These are phyloP conservation scores for Coluber constrictor DNA, from an alignment of 2,797 vertebrate genomes.

Conservation along the genomic window DNA sequence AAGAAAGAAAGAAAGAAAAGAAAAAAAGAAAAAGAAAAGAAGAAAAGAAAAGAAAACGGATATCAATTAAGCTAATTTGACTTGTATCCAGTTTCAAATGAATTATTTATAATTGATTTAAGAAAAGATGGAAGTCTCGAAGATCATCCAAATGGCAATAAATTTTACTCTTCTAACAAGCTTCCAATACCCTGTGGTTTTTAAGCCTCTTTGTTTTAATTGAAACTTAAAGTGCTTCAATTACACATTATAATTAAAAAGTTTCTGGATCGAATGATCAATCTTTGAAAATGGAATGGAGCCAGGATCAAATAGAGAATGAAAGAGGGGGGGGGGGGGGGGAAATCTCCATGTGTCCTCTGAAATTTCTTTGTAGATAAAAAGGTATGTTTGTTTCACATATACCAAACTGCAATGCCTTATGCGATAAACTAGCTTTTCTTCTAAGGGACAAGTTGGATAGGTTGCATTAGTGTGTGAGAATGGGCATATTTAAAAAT, in stretches of 20 bases:
- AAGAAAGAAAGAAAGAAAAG: conserved; percentile 17
- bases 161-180: conserved; percentile 55
- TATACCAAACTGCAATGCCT: conserved; percentile 18
- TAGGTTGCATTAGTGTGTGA: too few species aligned
- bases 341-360: conserved; percentile 2
- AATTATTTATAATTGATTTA: conserved; percentile 62
- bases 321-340: background rate
- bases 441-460: background rate
- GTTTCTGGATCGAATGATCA: conserved; percentile 51
- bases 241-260: conserved; percentile 62
- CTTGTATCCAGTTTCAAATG: conserved; percentile 51
- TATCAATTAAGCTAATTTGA: conserved; percentile 58
- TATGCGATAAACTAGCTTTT: background rate
- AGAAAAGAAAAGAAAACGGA: conserved; percentile 21
- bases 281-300: conserved; percentile 41
- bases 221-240: conserved; percentile 56
- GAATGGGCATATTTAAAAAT: background rate
- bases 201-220: conserved; percentile 60
- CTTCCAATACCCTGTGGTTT: conserved; percentile 56
- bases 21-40: too few species aligned
- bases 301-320: conserved; percentile 12
- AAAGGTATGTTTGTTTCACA: background rate
- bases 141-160: conserved; percentile 56
- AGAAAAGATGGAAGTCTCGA: conserved; percentile 47
- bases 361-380: conserved; percentile 24